Conservation (phyloP, 2,113 vertebrate genomes). For the Saguinus imperator region DNA sequence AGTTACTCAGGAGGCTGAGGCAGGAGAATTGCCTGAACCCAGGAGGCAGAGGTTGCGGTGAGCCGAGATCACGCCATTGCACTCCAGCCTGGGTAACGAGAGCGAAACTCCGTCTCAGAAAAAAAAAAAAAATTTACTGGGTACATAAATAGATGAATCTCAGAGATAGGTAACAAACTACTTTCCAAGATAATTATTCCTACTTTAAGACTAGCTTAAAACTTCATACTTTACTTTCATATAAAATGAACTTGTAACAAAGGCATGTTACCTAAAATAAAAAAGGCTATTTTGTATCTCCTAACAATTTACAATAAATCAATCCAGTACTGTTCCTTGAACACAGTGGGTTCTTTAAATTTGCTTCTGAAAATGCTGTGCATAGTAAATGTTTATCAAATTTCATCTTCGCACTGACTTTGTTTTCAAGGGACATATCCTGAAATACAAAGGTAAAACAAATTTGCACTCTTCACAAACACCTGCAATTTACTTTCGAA, state of each 20-base stretch:
- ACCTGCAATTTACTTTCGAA: background rate
- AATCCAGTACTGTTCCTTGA: background rate
- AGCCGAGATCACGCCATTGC: too few species aligned
- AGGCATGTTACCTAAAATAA: background rate
- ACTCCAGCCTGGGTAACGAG: too few species aligned
- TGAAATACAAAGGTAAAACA: background rate
- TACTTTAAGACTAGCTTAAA: background rate
- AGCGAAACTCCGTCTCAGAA: too few species aligned
- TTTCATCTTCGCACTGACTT: background rate
- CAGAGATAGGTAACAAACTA: background rate
- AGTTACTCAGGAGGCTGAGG: too few species aligned
- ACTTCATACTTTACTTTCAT: background rate
- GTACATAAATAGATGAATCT: background rate
- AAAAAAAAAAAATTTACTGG: background rate
- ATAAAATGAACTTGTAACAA: constrained; percentile 8
- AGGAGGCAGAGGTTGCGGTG: too few species aligned
- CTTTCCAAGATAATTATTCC: background rate
- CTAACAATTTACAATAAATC: background rate
- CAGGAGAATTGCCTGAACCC: too few species aligned
- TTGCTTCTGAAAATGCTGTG: constrained; percentile 11
- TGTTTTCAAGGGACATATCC: background rate
- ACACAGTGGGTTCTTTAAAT: constrained; percentile 10
- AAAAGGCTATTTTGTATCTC: background rate
- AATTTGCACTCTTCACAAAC: background rate
- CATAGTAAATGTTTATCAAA: background rate